Evolutionary conservation across 1,140 invertebrate genomes (phyloP).

Genomic region (Scaptomyza graminum): DNA sequence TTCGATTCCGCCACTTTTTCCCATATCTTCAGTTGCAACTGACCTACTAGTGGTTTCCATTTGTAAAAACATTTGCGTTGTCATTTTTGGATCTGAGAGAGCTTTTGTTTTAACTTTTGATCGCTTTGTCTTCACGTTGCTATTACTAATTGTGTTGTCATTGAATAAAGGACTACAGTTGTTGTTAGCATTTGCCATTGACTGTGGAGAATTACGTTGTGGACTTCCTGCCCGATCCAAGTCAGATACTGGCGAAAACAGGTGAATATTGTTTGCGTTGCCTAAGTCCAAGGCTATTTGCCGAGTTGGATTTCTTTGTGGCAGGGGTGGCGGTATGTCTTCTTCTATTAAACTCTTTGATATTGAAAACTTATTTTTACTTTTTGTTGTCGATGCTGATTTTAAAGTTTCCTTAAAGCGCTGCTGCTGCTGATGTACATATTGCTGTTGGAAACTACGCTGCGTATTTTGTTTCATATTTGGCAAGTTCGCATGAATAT

Average conservation of each 20-base stretch:
- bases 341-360: constrained; percentile 83
- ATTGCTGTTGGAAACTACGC: constrained; percentile 46
- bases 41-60: constrained; percentile 69
- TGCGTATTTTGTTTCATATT: constrained; percentile 45
- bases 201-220: constrained; percentile 55
- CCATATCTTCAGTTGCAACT: constrained; percentile 20
- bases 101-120: constrained; percentile 81
- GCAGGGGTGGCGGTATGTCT: constrained; percentile 85
- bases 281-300: constrained; percentile 58
- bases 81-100: constrained; percentile 83
- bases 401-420: constrained; percentile 61
- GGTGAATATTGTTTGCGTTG: constrained; percentile 49
- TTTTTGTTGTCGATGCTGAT: constrained; percentile 42
- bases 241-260: constrained; percentile 75
- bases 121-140: constrained; percentile 66
- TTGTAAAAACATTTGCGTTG: constrained; percentile 83
- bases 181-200: constrained; percentile 5
- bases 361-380: constrained; percentile 65
- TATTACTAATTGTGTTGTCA: constrained; percentile 28
- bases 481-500: constrained; percentile 44
- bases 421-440: constrained; percentile 61
- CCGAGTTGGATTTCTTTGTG: constrained; percentile 83
- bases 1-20: constrained; percentile 34
- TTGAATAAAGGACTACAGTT: constrained; percentile 6
- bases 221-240: constrained; percentile 71